Evolutionary conservation across 2,113 vertebrate species (phyloP).

Genomic region (Calidris pugnax): DNA sequence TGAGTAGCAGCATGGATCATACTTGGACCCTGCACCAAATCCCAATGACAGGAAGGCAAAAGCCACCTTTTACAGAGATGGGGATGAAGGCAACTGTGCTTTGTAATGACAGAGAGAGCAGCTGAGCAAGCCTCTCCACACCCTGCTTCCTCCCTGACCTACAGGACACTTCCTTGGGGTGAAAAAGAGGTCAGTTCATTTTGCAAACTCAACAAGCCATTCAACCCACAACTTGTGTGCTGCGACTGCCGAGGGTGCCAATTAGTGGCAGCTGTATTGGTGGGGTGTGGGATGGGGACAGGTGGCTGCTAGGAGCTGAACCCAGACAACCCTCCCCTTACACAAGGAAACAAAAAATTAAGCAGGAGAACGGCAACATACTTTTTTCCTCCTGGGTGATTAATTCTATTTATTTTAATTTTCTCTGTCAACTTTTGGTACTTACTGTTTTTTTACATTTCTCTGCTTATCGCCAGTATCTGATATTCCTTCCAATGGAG

Average conservation of each 20-base stretch:
- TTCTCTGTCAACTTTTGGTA: not conserved
- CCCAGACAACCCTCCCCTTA: not conserved
- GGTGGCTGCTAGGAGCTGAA: conserved; percentile 14
- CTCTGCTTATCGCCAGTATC: not conserved
- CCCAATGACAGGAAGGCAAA: not conserved
- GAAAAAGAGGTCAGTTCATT: conserved; percentile 3
- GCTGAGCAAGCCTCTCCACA: not conserved
- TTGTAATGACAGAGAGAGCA: not conserved
- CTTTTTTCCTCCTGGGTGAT: not conserved
- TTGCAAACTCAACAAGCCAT: not conserved
- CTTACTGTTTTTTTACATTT: not conserved
- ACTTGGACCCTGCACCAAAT: not conserved
- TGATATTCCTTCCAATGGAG: not conserved
- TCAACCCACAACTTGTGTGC: not conserved
- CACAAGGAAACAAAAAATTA: not conserved
- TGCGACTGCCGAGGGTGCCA: not conserved
- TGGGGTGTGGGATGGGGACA: not conserved
- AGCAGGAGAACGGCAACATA: not conserved
- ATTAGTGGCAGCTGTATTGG: conserved; percentile 39
- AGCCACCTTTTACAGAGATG: accelerated
- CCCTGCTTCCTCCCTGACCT: not conserved
- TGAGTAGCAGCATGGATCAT: not conserved
- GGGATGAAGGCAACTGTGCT: not conserved
- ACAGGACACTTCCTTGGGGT: not conserved
- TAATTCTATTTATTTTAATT: not conserved